phyloP scores from a whole-genome alignment of 2,797 vertebrate genomes.

The Octomys mimax region DNA sequence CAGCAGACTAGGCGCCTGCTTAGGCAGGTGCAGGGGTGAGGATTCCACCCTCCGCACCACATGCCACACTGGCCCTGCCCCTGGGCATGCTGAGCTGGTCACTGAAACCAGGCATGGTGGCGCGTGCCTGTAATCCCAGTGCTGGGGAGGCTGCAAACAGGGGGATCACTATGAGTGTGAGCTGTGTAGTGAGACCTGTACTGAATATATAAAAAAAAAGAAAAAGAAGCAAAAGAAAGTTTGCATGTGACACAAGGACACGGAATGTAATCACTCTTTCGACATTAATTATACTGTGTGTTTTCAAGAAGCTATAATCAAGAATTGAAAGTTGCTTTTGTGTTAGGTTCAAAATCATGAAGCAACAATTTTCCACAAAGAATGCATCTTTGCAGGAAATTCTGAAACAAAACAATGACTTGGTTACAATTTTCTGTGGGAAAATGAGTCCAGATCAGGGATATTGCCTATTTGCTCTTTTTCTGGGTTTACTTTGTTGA shows the following conservation, averaged over 20 bases:
- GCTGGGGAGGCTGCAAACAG: no score
- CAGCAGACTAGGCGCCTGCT: no score
- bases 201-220: no score
- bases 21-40: no score
- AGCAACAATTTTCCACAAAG: conserved; percentile 71
- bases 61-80: no score
- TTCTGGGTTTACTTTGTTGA: conserved; percentile 26
- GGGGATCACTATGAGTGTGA: no score
- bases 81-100: no score
- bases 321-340: conserved; percentile 73
- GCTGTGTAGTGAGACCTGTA: no score
- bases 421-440: conserved; percentile 32
- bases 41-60: no score
- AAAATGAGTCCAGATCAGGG: conserved; percentile 44
- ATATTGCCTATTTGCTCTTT: neutral
- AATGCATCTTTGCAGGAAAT: conserved; percentile 66
- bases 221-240: conserved; percentile 56
- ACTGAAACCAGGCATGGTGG: no score
- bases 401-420: conserved; percentile 66
- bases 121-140: no score
- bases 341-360: conserved; percentile 74
- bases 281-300: conserved; percentile 77
- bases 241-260: conserved; percentile 64
- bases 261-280: conserved; percentile 74
- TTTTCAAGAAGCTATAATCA: conserved; percentile 79